Evolutionary conservation across 2,113 vertebrate genomes (phyloP).

Genomic region (Vicugna pacos): DNA sequence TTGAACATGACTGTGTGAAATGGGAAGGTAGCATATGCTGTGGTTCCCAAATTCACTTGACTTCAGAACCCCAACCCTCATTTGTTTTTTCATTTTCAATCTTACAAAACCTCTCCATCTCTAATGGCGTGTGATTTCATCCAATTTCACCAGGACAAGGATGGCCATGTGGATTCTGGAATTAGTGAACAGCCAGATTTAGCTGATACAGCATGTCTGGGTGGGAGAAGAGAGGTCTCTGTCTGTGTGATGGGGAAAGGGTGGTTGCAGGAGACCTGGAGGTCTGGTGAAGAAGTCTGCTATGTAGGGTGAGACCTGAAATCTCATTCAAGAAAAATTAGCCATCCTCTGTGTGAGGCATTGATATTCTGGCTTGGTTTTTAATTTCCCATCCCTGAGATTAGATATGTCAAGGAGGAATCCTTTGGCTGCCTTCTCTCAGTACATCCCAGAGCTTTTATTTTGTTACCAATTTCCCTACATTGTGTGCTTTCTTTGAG

Average conservation of each 20-base stretch:
- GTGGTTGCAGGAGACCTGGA: background rate
- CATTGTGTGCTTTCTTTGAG: slow-evolving; percentile 79
- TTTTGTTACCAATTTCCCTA: slow-evolving; percentile 81
- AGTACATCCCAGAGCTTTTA: slow-evolving; percentile 68
- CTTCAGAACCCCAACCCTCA: background rate
- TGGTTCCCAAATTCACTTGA: background rate
- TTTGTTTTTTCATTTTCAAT: background rate
- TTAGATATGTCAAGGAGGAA: slow-evolving; percentile 72
- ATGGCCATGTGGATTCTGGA: background rate
- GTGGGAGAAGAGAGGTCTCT: background rate
- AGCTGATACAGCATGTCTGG: background rate
- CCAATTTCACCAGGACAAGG: background rate
- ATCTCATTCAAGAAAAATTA: background rate
- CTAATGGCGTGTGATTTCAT: background rate
- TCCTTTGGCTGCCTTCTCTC: slow-evolving; percentile 64
- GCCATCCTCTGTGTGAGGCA: background rate
- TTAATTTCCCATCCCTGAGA: slow-evolving; percentile 73
- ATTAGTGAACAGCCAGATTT: background rate
- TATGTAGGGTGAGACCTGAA: background rate
- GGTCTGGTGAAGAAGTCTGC: background rate
- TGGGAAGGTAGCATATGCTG: background rate
- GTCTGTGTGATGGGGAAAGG: background rate
- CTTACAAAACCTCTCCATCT: background rate
- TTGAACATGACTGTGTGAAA: background rate
- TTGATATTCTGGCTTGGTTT: slow-evolving; percentile 75